Evolutionary conservation across 2,888 invertebrate genomes (phyloP), one percentile per base, ranked within the genome.

Genomic region (Heliconius cydno): DNA sequence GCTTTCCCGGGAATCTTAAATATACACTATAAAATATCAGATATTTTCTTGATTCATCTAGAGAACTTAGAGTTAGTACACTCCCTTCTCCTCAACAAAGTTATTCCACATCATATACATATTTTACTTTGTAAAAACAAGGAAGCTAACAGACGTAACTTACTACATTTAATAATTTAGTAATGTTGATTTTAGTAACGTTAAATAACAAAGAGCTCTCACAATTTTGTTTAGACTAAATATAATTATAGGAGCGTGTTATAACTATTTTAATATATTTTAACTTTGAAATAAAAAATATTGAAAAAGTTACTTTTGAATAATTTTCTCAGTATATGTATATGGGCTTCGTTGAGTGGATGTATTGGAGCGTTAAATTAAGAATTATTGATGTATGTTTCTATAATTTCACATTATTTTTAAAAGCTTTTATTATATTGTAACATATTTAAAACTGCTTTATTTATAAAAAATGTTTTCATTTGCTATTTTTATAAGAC

Each of bases 251-350:
- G n/a, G 25, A 41, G 41, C 25, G 15, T 28, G 22, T 30, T 71
- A 41, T 30, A 71, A 46, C 28, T 28, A 46, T 28, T 71, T 28
- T 7, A 1, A 46, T 28, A 13, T 71, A 46, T 71, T 46, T 5
- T 28, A 22, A 52, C 28, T 30, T 52, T 71, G 46, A 38, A 71
- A 71, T 22, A 71, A 71, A 9, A 19, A 19, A 30, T 52, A 71
- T 52, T 71, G 19, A 71, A 71, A 52, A 71, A 71, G 46, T 52
- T 41, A 70, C 28, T 41, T 71, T 46, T 46, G 28, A 71, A 41
- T 25, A 41, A 60, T 38, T 41, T n/a, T 70, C 38, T 25, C n/a
- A 70, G n/a, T 41, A 25, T 41, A 13, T 30, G 30, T 30, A 30
- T n/a, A 7, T 70, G 38, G 68, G n/a, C 22, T 63, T 12, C 25